phyloP scores from a whole-genome alignment of 2,797 vertebrate species.

The Toxotes lorentzi region DNA sequence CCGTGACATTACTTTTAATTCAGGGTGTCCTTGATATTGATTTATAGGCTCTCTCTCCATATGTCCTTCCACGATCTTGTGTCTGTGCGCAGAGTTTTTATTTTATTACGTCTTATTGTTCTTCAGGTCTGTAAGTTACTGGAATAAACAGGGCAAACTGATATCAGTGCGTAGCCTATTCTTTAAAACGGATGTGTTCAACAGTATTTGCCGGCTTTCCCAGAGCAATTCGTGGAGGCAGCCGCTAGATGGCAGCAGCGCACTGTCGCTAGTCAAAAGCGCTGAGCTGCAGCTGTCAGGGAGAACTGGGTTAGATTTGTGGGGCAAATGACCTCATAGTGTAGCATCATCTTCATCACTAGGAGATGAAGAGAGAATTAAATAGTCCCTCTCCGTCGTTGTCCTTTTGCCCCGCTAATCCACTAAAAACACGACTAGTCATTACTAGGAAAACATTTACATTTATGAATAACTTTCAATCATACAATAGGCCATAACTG shows the following conservation, averaged over 20 bases:
- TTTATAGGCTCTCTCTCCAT: no score
- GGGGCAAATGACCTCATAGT: conserved; percentile 81
- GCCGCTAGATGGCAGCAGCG: conserved; percentile 68
- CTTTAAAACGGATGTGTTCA: no score
- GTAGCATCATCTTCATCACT: conserved; percentile 72
- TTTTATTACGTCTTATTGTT: no score
- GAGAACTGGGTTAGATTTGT: conserved; percentile 76
- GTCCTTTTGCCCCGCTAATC: background rate
- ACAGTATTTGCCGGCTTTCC: background rate
- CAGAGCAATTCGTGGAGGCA: rapidly evolving
- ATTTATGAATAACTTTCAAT: background rate
- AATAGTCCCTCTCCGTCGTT: conserved; percentile 14
- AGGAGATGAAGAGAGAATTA: conserved; percentile 57
- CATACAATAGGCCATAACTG: background rate
- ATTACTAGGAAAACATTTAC: background rate
- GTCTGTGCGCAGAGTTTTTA: no score
- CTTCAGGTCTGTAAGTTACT: no score
- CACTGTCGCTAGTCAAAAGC: background rate
- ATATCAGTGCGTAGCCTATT: no score
- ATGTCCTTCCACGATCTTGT: no score
- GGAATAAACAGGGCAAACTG: no score
- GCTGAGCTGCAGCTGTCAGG: conserved; percentile 42
- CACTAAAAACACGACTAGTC: background rate
- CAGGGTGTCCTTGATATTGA: no score
- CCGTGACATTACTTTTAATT: no score